Percentiles rank a stretch among this genome's conserved stretches.
Conservation (phyloP, 92 coral and sea anemone species). For the Parazoanthus swiftii region DNA sequence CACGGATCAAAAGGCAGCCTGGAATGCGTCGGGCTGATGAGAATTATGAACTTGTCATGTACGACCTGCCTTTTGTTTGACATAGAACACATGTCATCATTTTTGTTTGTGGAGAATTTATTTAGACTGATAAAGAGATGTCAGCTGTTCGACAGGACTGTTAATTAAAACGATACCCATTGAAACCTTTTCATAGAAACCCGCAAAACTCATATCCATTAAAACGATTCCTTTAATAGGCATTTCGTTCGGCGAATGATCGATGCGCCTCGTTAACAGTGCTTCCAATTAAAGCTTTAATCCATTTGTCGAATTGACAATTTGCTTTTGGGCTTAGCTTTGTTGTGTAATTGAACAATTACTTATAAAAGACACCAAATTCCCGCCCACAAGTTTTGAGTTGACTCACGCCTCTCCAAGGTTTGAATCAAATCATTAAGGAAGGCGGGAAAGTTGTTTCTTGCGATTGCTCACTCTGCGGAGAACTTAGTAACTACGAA, state of each 20-base stretch:
- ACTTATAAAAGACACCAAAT: slow-evolving; percentile 66
- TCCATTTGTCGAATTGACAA: slow-evolving; percentile 83
- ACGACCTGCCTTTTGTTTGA: slow-evolving; percentile 87
- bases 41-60: slow-evolving; percentile 89
- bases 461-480: slow-evolving; percentile 15
- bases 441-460: slow-evolving; percentile 65
- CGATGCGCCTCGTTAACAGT: slow-evolving; percentile 83
- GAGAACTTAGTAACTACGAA: background rate
- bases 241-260: slow-evolving; percentile 65
- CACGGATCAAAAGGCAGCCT: slow-evolving; percentile 80
- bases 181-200: slow-evolving; percentile 84
- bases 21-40: slow-evolving; percentile 89
- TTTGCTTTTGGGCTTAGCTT: slow-evolving; percentile 66
- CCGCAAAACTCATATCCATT: slow-evolving; percentile 76
- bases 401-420: slow-evolving; percentile 89
- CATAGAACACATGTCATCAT: slow-evolving; percentile 97
- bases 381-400: slow-evolving; percentile 75
- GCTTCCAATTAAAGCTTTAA: slow-evolving; percentile 82
- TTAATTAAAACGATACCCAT: slow-evolving; percentile 96
- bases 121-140: slow-evolving; percentile 98
- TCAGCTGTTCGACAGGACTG: slow-evolving; percentile 86
- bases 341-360: slow-evolving; percentile 81
- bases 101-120: slow-evolving; percentile 99
- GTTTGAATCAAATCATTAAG: slow-evolving; percentile 59
- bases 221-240: slow-evolving; percentile 73